Evolutionary conservation across 2,888 invertebrate genomes (phyloP).

Genomic region (Hyppa rectilinea): DNA sequence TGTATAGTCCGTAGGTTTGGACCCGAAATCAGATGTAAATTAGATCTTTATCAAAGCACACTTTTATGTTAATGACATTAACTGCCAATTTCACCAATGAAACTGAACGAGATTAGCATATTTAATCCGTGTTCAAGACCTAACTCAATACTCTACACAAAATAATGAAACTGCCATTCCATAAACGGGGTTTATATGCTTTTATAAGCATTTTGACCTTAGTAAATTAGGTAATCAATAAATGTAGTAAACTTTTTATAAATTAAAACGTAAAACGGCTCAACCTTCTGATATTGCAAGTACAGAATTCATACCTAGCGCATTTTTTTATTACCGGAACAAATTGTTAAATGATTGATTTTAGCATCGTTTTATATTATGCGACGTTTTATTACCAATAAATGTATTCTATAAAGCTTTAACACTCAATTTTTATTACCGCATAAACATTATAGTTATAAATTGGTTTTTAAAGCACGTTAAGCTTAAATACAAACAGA

Average conservation of each 20-base stretch:
- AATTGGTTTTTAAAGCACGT: neutral
- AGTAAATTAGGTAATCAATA: neutral
- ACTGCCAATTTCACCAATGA: too few species aligned
- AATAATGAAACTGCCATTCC: too few species aligned
- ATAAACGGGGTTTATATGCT: too few species aligned
- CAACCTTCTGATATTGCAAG: neutral
- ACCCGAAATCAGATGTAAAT: neutral
- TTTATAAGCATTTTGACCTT: too few species aligned
- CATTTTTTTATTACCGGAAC: neutral
- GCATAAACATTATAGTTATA: neutral
- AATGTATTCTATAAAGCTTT: neutral
- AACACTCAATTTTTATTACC: neutral
- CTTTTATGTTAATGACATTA: neutral
- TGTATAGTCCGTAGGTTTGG: neutral
- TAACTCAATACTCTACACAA: too few species aligned
- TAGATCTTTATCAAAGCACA: neutral
- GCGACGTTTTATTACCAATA: neutral
- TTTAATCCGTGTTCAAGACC: too few species aligned
- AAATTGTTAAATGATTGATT: constrained; percentile 8
- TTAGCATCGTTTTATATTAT: neutral
- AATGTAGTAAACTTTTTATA: neutral
- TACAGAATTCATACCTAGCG: neutral
- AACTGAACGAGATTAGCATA: too few species aligned
- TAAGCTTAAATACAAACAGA: neutral
- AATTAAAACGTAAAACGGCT: neutral